Base-by-base conservation (phyloP, 1,140 invertebrate species). In the Adelges cooleyi region DNA sequence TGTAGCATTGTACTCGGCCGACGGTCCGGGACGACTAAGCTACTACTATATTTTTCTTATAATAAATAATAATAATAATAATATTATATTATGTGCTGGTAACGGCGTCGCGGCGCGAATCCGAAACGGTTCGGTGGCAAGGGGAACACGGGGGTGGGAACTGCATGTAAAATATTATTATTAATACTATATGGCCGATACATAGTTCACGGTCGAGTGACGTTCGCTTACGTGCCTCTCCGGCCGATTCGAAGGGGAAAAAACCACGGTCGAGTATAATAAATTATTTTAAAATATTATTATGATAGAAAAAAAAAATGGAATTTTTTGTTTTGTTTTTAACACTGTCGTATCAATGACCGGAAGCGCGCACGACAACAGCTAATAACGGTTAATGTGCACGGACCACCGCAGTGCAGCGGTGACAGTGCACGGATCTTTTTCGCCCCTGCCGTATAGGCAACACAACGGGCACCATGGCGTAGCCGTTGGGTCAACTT, bases 1-100 rank as follows among this genome's bases (percentile, higher is more conserved):
- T n/a, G n/a, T 25, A n/a, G 22, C 52, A 56, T 56, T 56, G 52
- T 56, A 38, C 42, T 56, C 2, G n/a, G n/a, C n/a, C 29, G 38
- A 13, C 29, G 17, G 22, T 53, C 33, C 36, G 36, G 15, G 36
- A 40, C 33, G 15, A 17, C n/a, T n/a, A n/a, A n/a, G n/a, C n/a
- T n/a, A n/a, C n/a, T n/a, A n/a, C n/a, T n/a, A n/a, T n/a, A n/a
- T n/a, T n/a, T n/a, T n/a, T n/a, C n/a, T 42, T 3, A 42, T 9
- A 54, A 40, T 40, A n/a, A 56, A 42, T 42, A 40, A 42, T 25
- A 25, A 56, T 17, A 56, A 46, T 8, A 20, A 42, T 25, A 22
- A 42, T 20, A 46, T 44, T 44, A n/a, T 50, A 25, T 29, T 56
- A 3, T 29, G 18, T n/a, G n/a, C n/a, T n/a, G n/a, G n/a, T n/a